Evolutionary conservation across 1,140 invertebrate genomes (phyloP), one percentile per base, ranked within the genome.

Genomic region (Leptopilina clavipes): DNA sequence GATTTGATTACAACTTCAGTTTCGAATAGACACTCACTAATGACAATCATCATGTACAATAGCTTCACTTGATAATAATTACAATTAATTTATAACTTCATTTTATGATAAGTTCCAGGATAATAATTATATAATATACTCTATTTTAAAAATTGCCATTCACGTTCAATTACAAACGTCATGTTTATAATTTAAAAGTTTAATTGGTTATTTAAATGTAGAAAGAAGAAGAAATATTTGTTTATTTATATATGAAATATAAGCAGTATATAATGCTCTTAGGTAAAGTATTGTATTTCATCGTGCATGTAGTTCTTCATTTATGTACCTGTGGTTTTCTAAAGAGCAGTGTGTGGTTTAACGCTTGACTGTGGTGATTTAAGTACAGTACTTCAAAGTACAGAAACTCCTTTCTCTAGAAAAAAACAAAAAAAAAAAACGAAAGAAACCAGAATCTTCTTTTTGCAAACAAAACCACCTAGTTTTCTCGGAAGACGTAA

Each of bases 271-370:
- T 52, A 17, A n/a, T 52, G 14, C n/a, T 14, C n/a, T 52, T 52
- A 52, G n/a, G n/a, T n/a, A 52, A 52, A 65, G 25, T 65, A 65
- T 65, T 65, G 59, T 31, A 65, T 65, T 65, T 65, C 59, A 65
- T 22, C 59, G 22, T 37, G 22, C 59, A 25, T 37, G 18, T 59
- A 37, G 11, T 22, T 65, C 59, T 37, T 65, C 25, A 31, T 22
- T 65, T 65, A 37, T 65, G 59, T 31, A 31, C 25, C 25, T 65
- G 59, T 65, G 59, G 59, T 31, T 65, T 65, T 65, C 22, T 65
- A 65, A 65, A 65, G 59, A 65, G 59, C 25, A 65, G 59, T 65
- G 25, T 65, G 25, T 65, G 59, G 59, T 65, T 65, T 65, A 31
- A 65, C 59, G 22, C 52, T 19, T 18, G 17, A 19, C 19, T 19